Percentiles rank a stretch among this genome's conserved stretches.
Evolutionary conservation across 2,888 invertebrate genomes (phyloP).

Genomic region (Lepidocyrtinus sp.): DNA sequence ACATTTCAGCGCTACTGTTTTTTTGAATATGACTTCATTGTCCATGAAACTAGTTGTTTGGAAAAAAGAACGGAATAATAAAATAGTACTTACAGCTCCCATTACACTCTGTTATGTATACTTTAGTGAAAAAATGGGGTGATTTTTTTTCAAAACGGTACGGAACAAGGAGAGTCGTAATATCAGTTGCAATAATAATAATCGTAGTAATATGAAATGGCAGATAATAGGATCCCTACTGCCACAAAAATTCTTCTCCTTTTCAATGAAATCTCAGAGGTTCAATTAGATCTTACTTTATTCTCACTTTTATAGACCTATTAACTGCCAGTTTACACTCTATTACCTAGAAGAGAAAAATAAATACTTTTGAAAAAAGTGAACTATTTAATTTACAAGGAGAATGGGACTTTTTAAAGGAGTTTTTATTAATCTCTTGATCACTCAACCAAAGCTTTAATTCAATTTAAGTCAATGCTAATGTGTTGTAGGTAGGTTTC

Average conservation of each 20-base stretch:
- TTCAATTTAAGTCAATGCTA: not conserved
- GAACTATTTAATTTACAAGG: not conserved
- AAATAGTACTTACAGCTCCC: slow-evolving; percentile 14
- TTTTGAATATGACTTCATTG: slow-evolving; percentile 23
- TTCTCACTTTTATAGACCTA: slow-evolving; percentile 40
- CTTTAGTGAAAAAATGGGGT: slow-evolving; percentile 18
- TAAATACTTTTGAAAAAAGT: not conserved
- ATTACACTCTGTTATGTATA: not conserved
- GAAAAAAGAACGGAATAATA: slow-evolving; percentile 42
- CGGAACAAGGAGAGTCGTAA: slow-evolving; percentile 46
- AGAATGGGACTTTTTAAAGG: not conserved
- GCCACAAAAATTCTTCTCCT: slow-evolving; percentile 17
- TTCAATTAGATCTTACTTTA: slow-evolving; percentile 52
- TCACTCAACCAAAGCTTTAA: not conserved
- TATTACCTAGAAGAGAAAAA: slow-evolving; percentile 32
- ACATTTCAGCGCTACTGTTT: not conserved
- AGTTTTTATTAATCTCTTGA: no score
- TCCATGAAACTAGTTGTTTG: slow-evolving; percentile 35
- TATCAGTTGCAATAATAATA: slow-evolving; percentile 52
- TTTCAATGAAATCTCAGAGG: slow-evolving; percentile 56
- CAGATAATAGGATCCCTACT: slow-evolving; percentile 33
- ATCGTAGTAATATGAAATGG: slow-evolving; percentile 49
- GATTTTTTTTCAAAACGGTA: slow-evolving; percentile 7
- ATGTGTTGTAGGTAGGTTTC: no score
- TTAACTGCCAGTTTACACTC: slow-evolving; percentile 54